These are phyloP conservation scores for Platerodrilus igneus DNA, from an alignment of 2,888 invertebrate genomes.

Conservation along the genomic window DNA sequence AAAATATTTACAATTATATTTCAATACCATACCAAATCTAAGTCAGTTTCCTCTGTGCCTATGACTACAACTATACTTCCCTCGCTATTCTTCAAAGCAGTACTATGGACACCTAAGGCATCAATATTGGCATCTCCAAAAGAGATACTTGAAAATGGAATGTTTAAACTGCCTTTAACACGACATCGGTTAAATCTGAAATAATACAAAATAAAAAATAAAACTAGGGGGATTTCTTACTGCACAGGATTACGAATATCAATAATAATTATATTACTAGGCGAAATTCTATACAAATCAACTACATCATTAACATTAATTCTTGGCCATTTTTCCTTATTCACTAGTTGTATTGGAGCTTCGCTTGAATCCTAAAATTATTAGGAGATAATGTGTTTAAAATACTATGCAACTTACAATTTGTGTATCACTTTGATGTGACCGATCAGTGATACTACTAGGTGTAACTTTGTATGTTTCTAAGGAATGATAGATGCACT, in stretches of 20 bases:
- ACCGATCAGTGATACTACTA: slow-evolving; percentile 79
- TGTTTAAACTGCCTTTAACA: slow-evolving; percentile 78
- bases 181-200: slow-evolving; percentile 72
- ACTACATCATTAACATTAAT: slow-evolving; percentile 83
- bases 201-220: slow-evolving; percentile 43
- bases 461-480: slow-evolving; percentile 83
- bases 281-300: slow-evolving; percentile 60
- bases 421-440: slow-evolving; percentile 57
- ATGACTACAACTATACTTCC: slow-evolving; percentile 70
- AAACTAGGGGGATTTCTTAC: slow-evolving; percentile 50
- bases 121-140: slow-evolving; percentile 66
- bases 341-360: slow-evolving; percentile 51
- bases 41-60: slow-evolving; percentile 73
- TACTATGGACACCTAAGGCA: slow-evolving; percentile 61
- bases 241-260: slow-evolving; percentile 66
- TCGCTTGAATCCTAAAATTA: slow-evolving; percentile 62
- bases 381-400: background rate
- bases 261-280: slow-evolving; percentile 56
- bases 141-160: slow-evolving; percentile 79
- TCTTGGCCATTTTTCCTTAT: slow-evolving; percentile 69
- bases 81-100: slow-evolving; percentile 58
- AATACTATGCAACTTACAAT: slow-evolving; percentile 25
- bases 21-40: slow-evolving; percentile 57
- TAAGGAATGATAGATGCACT: slow-evolving; percentile 84
- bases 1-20: background rate